These are phyloP conservation scores for Lepidurus arcticus DNA, from an alignment of 1,140 invertebrate genomes.

Conservation along the genomic window DNA sequence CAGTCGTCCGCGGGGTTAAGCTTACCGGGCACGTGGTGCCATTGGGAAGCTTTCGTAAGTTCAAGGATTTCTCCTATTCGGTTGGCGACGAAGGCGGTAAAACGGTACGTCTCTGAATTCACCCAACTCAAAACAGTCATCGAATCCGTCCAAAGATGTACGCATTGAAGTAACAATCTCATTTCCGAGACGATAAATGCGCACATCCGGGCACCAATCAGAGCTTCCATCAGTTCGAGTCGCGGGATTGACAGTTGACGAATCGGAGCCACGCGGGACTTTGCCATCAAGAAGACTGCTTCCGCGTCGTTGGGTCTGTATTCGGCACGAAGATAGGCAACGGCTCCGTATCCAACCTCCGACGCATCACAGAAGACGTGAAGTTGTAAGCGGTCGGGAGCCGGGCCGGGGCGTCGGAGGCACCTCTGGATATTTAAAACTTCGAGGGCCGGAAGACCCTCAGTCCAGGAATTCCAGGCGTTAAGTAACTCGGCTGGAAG, in stretches of 20 bases:
- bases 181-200: constrained; percentile 25
- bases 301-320: not conserved
- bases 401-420: constrained; percentile 22
- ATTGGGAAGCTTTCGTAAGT: constrained; percentile 38
- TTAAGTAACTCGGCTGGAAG: constrained; percentile 35
- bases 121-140: constrained; percentile 32
- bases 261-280: constrained; percentile 46
- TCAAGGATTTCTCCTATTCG: constrained; percentile 44
- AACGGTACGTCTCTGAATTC: constrained; percentile 9
- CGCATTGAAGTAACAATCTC: constrained; percentile 15
- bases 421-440: constrained; percentile 9
- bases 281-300: constrained; percentile 39
- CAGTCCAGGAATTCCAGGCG: constrained; percentile 34
- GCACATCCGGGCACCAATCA: constrained; percentile 41
- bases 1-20: constrained; percentile 47
- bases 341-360: constrained; percentile 39
- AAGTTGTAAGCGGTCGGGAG: constrained; percentile 33
- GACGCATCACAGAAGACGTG: constrained; percentile 42
- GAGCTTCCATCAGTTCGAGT: constrained; percentile 48
- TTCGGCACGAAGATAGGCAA: constrained; percentile 38
- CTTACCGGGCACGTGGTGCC: constrained; percentile 44
- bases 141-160: constrained; percentile 36
- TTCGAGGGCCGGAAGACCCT: constrained; percentile 27
- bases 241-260: constrained; percentile 46
- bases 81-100: constrained; percentile 39